Evolutionary conservation across 2,113 vertebrate species (phyloP).

Genomic region (zebrafish (Danio rerio)): GRCz12tu NC_133189.1:34707501-34708000

Average conservation of each 20-base stretch:
- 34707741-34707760: not conserved
- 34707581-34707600: no score
- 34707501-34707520: no score
- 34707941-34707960: constrained; percentile 30
- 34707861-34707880: constrained; percentile 1
- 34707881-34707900: not conserved
- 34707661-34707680: no score
- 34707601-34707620: no score
- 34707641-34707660: no score
- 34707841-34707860: not conserved
- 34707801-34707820: constrained; percentile 12
- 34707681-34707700: not conserved
- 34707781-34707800: constrained; percentile 9
- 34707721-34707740: not conserved
- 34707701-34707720: not conserved
- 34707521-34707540: no score
- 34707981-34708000: constrained; percentile 25
- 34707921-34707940: not conserved
- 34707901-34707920: not conserved
- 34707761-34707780: not conserved
- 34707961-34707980: constrained; percentile 28
- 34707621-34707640: no score
- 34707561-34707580: no score
- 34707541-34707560: no score
- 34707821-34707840: not conserved